These are phyloP conservation scores for Merops nubicus DNA, from an alignment of 2,113 vertebrate genomes.

Conservation along the genomic window DNA sequence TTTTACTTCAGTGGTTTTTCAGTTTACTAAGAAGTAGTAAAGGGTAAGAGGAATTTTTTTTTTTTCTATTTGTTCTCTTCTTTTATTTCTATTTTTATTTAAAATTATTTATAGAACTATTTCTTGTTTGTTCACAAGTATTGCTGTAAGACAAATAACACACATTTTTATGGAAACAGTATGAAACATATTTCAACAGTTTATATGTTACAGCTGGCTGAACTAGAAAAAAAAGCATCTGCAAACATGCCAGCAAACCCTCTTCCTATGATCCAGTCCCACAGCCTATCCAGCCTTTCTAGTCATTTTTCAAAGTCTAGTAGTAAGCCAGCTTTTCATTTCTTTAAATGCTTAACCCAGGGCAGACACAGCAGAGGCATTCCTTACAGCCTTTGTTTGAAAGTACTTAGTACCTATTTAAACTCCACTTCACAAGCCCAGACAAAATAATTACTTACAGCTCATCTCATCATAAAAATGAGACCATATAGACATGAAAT, in stretches of 20 bases:
- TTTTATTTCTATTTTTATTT: background rate
- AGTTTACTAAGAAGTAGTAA: background rate
- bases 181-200: background rate
- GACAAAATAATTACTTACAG: background rate
- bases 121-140: background rate
- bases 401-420: conserved; percentile 18
- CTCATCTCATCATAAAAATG: background rate
- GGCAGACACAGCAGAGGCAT: background rate
- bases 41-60: background rate
- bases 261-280: background rate
- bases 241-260: background rate
- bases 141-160: background rate
- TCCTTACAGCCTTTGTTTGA: background rate
- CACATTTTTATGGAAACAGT: background rate
- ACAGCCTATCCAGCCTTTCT: background rate
- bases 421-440: background rate
- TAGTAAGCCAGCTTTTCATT: background rate
- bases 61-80: background rate
- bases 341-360: background rate
- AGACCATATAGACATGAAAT: background rate
- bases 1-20: background rate
- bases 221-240: background rate
- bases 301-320: background rate
- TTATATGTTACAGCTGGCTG: background rate
- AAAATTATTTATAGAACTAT: background rate